phyloP scores from a whole-genome alignment of 2,113 vertebrate species.

The Asarcornis scutulata region DNA sequence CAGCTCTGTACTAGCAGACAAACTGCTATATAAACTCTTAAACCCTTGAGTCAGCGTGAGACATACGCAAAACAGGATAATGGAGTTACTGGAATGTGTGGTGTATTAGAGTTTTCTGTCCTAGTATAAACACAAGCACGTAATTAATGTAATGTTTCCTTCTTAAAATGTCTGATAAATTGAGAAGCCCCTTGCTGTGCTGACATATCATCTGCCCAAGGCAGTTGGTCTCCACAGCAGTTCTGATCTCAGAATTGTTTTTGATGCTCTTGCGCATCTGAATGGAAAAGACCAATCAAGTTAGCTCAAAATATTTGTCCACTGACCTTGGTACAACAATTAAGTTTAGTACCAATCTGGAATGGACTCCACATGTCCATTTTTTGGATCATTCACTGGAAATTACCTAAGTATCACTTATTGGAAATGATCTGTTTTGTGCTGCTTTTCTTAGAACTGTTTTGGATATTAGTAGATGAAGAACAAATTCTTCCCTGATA shows the following conservation, averaged over 20 bases:
- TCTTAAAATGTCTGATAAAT: background rate
- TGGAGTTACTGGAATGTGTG: background rate
- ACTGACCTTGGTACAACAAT: background rate
- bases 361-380: background rate
- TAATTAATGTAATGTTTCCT: background rate
- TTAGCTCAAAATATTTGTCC: constrained; percentile 5
- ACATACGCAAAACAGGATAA: background rate
- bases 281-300: background rate
- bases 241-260: background rate
- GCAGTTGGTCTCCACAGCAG: background rate
- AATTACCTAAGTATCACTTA: constrained; percentile 45
- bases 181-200: background rate
- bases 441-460: constrained; percentile 59
- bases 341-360: background rate
- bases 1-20: background rate
- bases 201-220: background rate
- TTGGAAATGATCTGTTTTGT: constrained; percentile 43
- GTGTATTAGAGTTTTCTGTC: background rate
- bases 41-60: fast-evolving
- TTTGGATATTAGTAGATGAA: constrained; percentile 39
- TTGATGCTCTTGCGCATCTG: background rate
- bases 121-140: background rate
- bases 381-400: constrained; percentile 31
- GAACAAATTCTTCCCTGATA: constrained; percentile 63
- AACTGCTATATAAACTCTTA: background rate